Conservation (phyloP, 1,140 invertebrate genomes). For the Trichonephila clavata region DNA sequence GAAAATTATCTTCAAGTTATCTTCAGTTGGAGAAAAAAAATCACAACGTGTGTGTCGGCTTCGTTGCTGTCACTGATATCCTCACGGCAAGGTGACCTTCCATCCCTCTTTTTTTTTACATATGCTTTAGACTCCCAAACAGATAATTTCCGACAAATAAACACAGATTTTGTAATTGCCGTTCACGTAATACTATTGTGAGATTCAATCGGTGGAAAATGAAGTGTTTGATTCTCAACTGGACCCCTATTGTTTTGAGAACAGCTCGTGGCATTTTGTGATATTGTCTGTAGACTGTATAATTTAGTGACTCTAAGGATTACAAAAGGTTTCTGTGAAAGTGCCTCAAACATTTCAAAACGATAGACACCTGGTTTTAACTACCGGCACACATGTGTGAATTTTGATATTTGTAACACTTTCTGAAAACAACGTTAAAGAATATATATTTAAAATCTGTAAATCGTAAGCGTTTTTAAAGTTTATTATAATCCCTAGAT, state of each 20-base stretch:
- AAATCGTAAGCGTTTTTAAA: too few species aligned
- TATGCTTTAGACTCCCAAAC: not conserved
- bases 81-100: not conserved
- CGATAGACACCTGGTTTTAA: too few species aligned
- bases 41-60: not conserved
- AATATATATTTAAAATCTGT: too few species aligned
- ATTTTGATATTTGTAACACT: too few species aligned
- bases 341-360: too few species aligned
- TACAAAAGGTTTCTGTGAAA: too few species aligned
- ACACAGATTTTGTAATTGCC: slow-evolving; percentile 8
- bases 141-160: not conserved
- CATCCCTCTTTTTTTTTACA: not conserved
- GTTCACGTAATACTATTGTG: not conserved
- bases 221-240: not conserved
- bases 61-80: not conserved
- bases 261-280: too few species aligned
- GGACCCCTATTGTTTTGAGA: not conserved
- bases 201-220: not conserved
- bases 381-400: too few species aligned
- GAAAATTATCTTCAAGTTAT: not conserved
- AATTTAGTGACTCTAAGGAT: too few species aligned
- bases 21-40: not conserved
- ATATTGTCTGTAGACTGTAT: too few species aligned
- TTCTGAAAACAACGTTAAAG: too few species aligned
- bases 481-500: too few species aligned